Percentiles rank a stretch among this genome's conserved stretches.
Evolutionary conservation across 2,113 vertebrate species (phyloP).

Genomic region (Antennarius striatus): DNA sequence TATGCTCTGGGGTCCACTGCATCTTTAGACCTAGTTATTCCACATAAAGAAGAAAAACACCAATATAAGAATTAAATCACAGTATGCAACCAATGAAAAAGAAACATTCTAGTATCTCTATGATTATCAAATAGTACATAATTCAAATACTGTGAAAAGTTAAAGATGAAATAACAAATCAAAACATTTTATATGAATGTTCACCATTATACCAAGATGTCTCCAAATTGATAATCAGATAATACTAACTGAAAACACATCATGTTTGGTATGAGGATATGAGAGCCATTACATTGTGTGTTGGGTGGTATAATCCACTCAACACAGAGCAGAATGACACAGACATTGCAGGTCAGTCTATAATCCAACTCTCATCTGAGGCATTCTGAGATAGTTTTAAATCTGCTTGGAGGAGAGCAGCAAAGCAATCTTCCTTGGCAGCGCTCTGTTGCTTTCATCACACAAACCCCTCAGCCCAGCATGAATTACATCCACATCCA

Average conservation of each 20-base stretch:
- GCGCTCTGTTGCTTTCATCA: slow-evolving; percentile 98
- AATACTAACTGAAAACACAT: slow-evolving; percentile 86
- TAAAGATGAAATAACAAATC: background rate
- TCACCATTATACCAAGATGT: slow-evolving; percentile 14
- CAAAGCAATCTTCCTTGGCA: slow-evolving; percentile 99
- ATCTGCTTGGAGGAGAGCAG: slow-evolving; percentile 99
- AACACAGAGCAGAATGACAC: slow-evolving; percentile 96
- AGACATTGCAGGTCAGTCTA: slow-evolving; percentile 99
- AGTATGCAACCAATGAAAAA: background rate
- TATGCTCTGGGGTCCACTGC: slow-evolving; percentile 99
- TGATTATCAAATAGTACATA: slow-evolving; percentile 1
- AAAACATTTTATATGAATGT: background rate
- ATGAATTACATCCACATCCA: slow-evolving; percentile 98
- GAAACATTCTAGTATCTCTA: background rate
- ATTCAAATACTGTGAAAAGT: background rate
- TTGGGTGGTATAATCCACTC: slow-evolving; percentile 97
- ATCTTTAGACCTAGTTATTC: slow-evolving; percentile 95
- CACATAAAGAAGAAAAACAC: slow-evolving; percentile 60
- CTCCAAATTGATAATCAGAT: slow-evolving; percentile 81
- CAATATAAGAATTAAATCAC: slow-evolving; percentile 39
- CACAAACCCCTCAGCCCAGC: slow-evolving; percentile 98
- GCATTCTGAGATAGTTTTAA: slow-evolving; percentile 97
- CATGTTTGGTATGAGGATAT: slow-evolving; percentile 87
- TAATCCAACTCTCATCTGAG: slow-evolving; percentile 99
- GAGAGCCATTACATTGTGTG: slow-evolving; percentile 88